Base-by-base conservation (phyloP, 2,888 invertebrate genomes). In the Rotaria sp. region DNA sequence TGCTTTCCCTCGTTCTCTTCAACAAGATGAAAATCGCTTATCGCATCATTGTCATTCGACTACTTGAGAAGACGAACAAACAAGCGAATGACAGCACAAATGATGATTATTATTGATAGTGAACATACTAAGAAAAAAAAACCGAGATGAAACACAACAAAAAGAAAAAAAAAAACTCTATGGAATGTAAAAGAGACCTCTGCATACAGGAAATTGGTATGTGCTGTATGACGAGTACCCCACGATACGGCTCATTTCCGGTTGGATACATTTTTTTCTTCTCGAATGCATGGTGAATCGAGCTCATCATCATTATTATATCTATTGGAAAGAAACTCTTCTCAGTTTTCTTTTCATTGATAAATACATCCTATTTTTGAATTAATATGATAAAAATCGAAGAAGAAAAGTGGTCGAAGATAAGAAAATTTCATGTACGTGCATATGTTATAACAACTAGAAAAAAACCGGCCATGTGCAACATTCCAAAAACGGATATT, bases 1-100 rank as follows among this genome's bases (percentile, higher is more conserved):
- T 15, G 7, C 15, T 50, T 15, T 50, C 18, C 18, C 1, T 50
- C 50, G 7, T 15, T 50, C 50, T 67, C 15, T 67, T 18, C 30
- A 30, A 67, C 35, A 67, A 67, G 35, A 67, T 30, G 35, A 67
- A 67, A 67, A 67, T 67, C 67, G 67, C 67, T 67, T 67, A 67
- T 67, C 67, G 21, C 30, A 67, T 67, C 35, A 67, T 35, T 35
- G 35, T 35, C 35, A 35, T 67, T 35, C 15, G 21, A 35, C 35
- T 67, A 67, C 30, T 67, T 35, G 21, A 67, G 35, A 30, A 67
- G 67, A 67, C 67, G 35, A 67, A 67, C 18, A 21, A 21, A 67
- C 67, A 0, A 59, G 30, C 67, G 1, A 30, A 15, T 38, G 67
- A 67, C 15, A 67, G 35, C 15, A 67, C 67, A 35, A 67, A 35